Evolutionary conservation across 2,888 invertebrate genomes (phyloP).

Genomic region (Phengaris arion): DNA sequence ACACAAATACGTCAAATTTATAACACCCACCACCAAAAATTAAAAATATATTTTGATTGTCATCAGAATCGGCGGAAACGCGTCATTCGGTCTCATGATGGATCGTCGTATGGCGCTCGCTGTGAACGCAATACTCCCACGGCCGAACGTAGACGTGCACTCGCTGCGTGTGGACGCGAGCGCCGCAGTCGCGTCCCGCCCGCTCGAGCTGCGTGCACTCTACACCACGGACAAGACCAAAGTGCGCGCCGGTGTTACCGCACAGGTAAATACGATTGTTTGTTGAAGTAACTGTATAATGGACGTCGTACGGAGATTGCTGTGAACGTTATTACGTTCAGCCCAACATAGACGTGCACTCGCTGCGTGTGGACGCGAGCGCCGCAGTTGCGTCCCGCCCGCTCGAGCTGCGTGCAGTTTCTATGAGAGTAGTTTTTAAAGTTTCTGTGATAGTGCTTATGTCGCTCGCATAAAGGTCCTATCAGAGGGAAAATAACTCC

Average conservation of each 20-base stretch:
- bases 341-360: constrained; percentile 82
- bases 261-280: constrained; percentile 63
- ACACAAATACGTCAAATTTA: no score
- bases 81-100: constrained; percentile 73
- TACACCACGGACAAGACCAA: constrained; percentile 77
- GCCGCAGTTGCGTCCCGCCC: constrained; percentile 58
- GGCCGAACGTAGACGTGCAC: constrained; percentile 82
- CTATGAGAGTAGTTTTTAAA: no score
- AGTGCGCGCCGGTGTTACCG: constrained; percentile 78
- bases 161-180: constrained; percentile 52
- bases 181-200: constrained; percentile 55
- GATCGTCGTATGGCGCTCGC: constrained; percentile 75
- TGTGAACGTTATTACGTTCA: constrained; percentile 77
- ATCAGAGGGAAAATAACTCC: no score
- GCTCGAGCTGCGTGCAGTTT: constrained; percentile 49
- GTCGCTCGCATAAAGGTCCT: no score
- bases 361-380: constrained; percentile 48
- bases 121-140: constrained; percentile 80
- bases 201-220: constrained; percentile 63
- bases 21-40: no score
- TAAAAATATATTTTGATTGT: neutral
- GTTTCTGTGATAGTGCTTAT: no score
- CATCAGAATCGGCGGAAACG: constrained; percentile 77
- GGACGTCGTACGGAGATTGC: constrained; percentile 75
- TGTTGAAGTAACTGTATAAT: constrained; percentile 34